phyloP scores from a whole-genome alignment of 2,113 vertebrate genomes.

The Cyanoramphus novaezelandiae region DNA sequence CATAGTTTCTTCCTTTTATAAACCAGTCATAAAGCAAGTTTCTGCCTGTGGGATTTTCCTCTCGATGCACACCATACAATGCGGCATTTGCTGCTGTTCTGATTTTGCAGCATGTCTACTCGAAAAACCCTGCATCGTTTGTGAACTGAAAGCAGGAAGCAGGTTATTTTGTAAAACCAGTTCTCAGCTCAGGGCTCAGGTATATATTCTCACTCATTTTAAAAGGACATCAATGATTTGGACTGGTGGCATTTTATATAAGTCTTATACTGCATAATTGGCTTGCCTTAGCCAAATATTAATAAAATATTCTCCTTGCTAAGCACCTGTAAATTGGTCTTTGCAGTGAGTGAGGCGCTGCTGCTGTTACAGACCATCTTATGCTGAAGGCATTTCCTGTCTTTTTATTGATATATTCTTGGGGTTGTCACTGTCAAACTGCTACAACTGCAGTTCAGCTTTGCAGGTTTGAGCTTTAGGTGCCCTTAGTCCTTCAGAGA shows the following conservation, averaged over 20 bases:
- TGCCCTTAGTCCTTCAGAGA: background rate
- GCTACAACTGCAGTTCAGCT: background rate
- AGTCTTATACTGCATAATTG: background rate
- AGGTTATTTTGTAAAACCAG: background rate
- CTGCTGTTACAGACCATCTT: background rate
- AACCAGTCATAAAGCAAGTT: background rate
- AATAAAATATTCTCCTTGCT: background rate
- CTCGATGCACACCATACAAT: background rate
- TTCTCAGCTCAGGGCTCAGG: background rate
- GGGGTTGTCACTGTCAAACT: background rate
- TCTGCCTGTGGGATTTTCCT: background rate
- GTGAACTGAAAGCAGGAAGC: background rate
- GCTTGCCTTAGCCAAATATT: background rate
- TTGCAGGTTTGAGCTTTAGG: background rate
- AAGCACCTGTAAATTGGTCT: background rate
- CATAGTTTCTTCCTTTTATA: background rate
- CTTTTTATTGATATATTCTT: background rate
- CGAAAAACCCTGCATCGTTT: background rate
- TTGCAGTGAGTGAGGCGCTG: accelerated
- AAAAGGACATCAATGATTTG: background rate
- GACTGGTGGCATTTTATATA: background rate
- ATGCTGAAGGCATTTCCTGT: background rate
- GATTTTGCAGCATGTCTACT: background rate
- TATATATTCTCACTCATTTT: background rate
- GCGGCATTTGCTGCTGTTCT: background rate